Percentiles rank a stretch among this genome's conserved stretches.
These are phyloP conservation scores for Oreohelix idahoensis DNA, from an alignment of 1,140 invertebrate genomes.

Conservation along the genomic window DNA sequence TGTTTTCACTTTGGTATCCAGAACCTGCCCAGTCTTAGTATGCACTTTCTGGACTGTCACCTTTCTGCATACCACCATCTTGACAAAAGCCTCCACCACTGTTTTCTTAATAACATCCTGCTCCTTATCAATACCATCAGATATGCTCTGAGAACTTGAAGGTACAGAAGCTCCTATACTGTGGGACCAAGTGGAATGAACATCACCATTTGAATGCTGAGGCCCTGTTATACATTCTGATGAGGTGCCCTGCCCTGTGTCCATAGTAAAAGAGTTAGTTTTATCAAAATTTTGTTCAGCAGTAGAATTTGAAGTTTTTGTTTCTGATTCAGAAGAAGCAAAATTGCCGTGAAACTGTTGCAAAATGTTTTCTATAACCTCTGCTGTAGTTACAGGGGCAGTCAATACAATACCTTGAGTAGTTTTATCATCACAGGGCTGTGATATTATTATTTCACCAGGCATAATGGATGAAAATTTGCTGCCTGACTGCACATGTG, in stretches of 20 bases:
- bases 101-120: conserved; percentile 33
- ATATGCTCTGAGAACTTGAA: not conserved
- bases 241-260: not conserved
- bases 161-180: not conserved
- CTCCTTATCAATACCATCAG: not conserved
- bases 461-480: not conserved
- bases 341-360: conserved; percentile 2
- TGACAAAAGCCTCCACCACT: conserved; percentile 37
- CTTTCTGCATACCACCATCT: conserved; percentile 40
- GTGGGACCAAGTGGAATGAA: not conserved
- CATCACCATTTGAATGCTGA: not conserved
- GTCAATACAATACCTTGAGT: not conserved
- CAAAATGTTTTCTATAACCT: conserved; percentile 13
- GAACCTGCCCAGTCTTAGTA: conserved; percentile 22
- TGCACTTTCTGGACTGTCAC: conserved; percentile 30
- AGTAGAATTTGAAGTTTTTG: not conserved
- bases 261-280: not conserved
- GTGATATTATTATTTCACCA: not conserved
- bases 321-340: not conserved
- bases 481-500: not conserved
- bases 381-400: not conserved
- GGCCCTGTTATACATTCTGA: not conserved
- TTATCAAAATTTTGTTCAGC: not conserved
- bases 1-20: conserved; percentile 39
- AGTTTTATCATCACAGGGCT: conserved; percentile 9